These are phyloP conservation scores for Eugnorisma glareosa DNA, from an alignment of 2,888 invertebrate genomes.

Conservation along the genomic window DNA sequence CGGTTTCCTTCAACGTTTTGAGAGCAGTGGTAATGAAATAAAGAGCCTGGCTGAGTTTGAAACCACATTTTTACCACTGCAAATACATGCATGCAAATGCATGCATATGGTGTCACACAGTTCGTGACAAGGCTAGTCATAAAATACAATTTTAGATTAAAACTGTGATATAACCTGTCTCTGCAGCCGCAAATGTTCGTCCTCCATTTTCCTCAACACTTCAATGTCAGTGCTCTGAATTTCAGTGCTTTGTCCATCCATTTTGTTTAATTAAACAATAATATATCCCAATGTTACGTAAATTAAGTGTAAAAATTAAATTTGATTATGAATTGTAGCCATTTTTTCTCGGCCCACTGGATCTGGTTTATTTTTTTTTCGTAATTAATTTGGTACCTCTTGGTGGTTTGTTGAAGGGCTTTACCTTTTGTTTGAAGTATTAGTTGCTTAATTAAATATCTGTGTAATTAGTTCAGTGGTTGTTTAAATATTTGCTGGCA, in stretches of 20 bases:
- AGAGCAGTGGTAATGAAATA: not conserved
- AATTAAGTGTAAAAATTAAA: constrained; percentile 57
- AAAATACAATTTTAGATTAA: constrained; percentile 12
- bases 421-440: constrained; percentile 15
- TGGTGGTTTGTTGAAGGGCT: not conserved
- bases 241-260: constrained; percentile 64
- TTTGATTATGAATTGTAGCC: constrained; percentile 34
- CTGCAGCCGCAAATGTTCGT: constrained; percentile 84
- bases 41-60: not conserved
- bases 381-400: constrained; percentile 22
- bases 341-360: constrained; percentile 54
- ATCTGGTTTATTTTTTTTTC: constrained; percentile 35
- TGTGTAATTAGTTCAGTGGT: not conserved
- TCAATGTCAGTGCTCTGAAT: constrained; percentile 75
- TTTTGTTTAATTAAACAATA: constrained; percentile 60
- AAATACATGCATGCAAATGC: too few relatives aligned
- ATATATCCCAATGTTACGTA: constrained; percentile 40
- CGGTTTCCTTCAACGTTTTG: not conserved
- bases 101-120: not conserved
- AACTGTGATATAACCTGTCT: constrained; percentile 76
- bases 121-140: not conserved
- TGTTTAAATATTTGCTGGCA: constrained; percentile 16
- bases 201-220: constrained; percentile 83
- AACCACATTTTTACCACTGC: not conserved
- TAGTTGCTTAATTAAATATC: constrained; percentile 23